A percentile compares a stretch with the other conserved stretches of the same genome.
phyloP scores from a whole-genome alignment of 2,888 invertebrate species.

The Venusia cambrica region DNA sequence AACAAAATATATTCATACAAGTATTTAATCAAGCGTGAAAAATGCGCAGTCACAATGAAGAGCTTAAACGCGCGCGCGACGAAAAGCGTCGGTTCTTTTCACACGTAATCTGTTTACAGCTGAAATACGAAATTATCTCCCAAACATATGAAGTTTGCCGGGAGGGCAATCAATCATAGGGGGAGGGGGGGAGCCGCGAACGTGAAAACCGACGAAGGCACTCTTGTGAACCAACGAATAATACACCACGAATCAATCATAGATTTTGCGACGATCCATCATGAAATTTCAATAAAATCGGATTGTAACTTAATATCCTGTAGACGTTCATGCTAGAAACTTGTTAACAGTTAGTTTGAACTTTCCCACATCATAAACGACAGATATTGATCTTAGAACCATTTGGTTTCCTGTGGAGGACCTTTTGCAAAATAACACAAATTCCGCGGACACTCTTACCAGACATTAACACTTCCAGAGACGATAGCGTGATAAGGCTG shows the following conservation, averaged over 20 bases:
- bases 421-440: constrained; percentile 16
- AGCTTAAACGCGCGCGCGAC: constrained; percentile 42
- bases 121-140: constrained; percentile 79
- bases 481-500: constrained; percentile 30
- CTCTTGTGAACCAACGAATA: constrained; percentile 75
- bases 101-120: constrained; percentile 76
- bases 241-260: constrained; percentile 79
- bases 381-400: constrained; percentile 10
- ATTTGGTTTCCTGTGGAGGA: constrained; percentile 6
- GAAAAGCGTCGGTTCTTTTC: constrained; percentile 69
- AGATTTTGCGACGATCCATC: constrained; percentile 78
- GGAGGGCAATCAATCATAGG: constrained; percentile 72
- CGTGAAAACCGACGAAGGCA: constrained; percentile 65
- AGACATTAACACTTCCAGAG: constrained; percentile 22
- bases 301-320: constrained; percentile 19
- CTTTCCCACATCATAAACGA: constrained; percentile 32
- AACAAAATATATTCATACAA: constrained; percentile 16
- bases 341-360: constrained; percentile 28
- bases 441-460: constrained; percentile 14
- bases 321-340: constrained; percentile 26
- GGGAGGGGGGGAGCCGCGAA: constrained; percentile 67
- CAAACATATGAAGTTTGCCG: constrained; percentile 78
- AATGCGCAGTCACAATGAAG: constrained; percentile 60
- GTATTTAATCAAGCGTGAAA: constrained; percentile 50
- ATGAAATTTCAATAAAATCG: constrained; percentile 69